These are phyloP conservation scores for Parasteatoda tepidariorum DNA, from an alignment of 1,140 invertebrate genomes.

Conservation along the genomic window DNA sequence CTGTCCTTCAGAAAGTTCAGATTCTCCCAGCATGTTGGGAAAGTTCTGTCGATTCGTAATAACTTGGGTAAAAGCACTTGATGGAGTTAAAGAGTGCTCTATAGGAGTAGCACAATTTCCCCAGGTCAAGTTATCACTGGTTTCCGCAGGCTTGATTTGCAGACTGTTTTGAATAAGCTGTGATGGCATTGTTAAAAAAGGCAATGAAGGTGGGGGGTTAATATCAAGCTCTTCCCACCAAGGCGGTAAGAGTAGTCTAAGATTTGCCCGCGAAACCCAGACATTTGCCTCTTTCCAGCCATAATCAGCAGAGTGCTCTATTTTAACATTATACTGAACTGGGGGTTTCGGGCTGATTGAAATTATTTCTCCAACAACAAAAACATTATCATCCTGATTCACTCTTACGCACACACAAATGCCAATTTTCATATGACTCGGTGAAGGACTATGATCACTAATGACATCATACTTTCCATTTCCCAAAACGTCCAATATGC, in stretches of 20 bases:
- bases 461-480: conserved; percentile 88
- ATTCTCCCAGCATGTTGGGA: conserved; percentile 32
- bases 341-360: conserved; percentile 79
- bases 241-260: conserved; percentile 89
- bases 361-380: conserved; percentile 83
- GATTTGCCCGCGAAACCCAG: conserved; percentile 84
- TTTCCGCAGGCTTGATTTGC: conserved; percentile 22
- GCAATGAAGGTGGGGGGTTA: conserved; percentile 72
- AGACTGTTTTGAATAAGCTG: conserved; percentile 30
- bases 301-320: conserved; percentile 66
- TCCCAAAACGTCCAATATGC: conserved; percentile 75
- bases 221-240: conserved; percentile 91
- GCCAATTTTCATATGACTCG: conserved; percentile 78
- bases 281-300: conserved; percentile 68
- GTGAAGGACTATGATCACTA: conserved; percentile 89
- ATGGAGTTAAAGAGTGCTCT: conserved; percentile 23
- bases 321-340: conserved; percentile 82
- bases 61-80: conserved; percentile 59
- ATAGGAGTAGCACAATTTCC: conserved; percentile 12
- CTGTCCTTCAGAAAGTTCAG: conserved; percentile 35
- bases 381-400: conserved; percentile 75
- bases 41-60: conserved; percentile 55
- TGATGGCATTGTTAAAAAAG: conserved; percentile 64
- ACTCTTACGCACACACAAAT: conserved; percentile 75
- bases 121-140: conserved; percentile 10